These are phyloP conservation scores for Siderastrea radians DNA, from an alignment of 92 coral and sea anemone genomes.

Conservation along the genomic window DNA sequence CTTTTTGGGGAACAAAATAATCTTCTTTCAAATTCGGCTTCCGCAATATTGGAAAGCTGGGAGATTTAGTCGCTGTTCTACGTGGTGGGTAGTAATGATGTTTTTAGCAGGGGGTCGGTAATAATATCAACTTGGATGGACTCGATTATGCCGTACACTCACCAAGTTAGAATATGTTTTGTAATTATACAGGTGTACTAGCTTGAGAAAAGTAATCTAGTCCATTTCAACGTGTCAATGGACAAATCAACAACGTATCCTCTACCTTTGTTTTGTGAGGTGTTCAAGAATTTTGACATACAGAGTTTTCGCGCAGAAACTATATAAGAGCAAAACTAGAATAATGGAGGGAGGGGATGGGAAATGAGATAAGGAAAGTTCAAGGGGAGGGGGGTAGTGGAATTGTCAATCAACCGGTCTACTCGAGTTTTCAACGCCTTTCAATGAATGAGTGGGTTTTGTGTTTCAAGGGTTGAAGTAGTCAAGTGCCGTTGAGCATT, in stretches of 20 bases:
- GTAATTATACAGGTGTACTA: background rate
- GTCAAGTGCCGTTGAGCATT: slow-evolving; percentile 13
- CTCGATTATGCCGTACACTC: background rate
- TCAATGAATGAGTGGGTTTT: slow-evolving; percentile 35
- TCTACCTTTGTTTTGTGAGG: no score
- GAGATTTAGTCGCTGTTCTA: slow-evolving; percentile 20
- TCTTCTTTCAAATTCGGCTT: background rate
- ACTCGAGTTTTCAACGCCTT: slow-evolving; percentile 32
- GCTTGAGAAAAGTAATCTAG: background rate
- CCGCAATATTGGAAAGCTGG: background rate
- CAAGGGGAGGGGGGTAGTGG: background rate
- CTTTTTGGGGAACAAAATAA: background rate
- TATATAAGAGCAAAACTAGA: background rate
- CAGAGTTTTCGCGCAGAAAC: no score
- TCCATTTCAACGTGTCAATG: background rate
- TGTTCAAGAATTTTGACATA: background rate
- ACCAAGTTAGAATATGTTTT: background rate
- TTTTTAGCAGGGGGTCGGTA: slow-evolving; percentile 28
- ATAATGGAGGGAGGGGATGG: slow-evolving; percentile 14
- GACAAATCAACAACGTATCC: no score
- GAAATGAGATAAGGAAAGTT: background rate
- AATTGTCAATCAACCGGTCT: slow-evolving; percentile 18
- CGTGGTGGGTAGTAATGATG: slow-evolving; percentile 27
- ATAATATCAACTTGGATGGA: background rate
- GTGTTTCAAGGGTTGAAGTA: slow-evolving; percentile 29